Evolutionary conservation across 2,888 invertebrate species (phyloP).

Genomic region (Hybos culiciformis): DNA sequence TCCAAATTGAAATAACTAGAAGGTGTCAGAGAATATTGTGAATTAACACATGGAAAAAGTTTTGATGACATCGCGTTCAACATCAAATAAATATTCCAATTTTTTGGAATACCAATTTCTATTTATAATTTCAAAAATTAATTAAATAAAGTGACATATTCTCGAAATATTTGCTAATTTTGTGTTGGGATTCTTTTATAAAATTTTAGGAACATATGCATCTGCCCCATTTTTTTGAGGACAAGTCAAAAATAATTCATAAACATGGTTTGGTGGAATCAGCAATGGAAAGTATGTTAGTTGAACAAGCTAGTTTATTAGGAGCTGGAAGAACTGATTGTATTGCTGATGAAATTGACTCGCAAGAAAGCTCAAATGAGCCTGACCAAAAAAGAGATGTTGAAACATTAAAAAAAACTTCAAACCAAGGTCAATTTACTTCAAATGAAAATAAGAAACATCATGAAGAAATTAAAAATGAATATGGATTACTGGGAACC

Average conservation of each 20-base stretch:
- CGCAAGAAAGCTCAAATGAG: no score
- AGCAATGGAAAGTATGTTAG: constrained; percentile 29
- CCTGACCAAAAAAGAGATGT: no score
- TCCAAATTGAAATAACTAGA: no score
- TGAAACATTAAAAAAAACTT: constrained; percentile 15
- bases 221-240: constrained; percentile 10
- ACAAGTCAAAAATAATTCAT: constrained; percentile 11
- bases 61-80: no score
- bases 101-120: no score
- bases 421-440: constrained; percentile 15
- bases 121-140: no score
- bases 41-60: no score
- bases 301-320: constrained; percentile 28
- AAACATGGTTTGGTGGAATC: constrained; percentile 24
- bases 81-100: no score
- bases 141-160: no score
- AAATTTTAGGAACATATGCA: constrained; percentile 12
- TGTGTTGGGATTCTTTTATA: constrained; percentile 1
- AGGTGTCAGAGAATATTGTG: no score
- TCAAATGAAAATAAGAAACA: constrained; percentile 5
- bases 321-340: constrained; percentile 26
- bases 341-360: no score
- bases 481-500: constrained; percentile 38
- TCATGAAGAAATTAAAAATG: constrained; percentile 13
- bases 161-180: constrained; percentile 7